These are phyloP conservation scores for Mesorhabditis belari DNA, from an alignment of 2,888 invertebrate genomes.

Conservation along the genomic window DNA sequence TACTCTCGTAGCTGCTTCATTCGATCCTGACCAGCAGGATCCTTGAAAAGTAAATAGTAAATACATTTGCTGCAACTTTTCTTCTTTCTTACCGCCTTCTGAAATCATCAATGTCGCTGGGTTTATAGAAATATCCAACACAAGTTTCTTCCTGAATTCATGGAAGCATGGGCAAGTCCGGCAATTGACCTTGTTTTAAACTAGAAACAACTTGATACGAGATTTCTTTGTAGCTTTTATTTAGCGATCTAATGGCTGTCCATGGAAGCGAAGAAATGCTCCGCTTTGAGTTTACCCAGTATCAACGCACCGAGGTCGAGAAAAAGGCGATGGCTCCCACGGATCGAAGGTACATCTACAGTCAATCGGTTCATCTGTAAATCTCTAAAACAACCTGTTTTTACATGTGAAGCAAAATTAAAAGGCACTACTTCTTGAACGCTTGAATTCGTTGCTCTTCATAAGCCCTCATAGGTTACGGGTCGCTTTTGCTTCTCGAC, in stretches of 20 bases:
- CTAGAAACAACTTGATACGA: conserved; percentile 73
- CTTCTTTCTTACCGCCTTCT: conserved; percentile 73
- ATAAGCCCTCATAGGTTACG: too few species aligned
- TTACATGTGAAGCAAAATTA: too few species aligned
- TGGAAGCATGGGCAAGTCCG: conserved; percentile 87
- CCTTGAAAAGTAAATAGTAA: too few species aligned
- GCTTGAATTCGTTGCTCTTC: too few species aligned
- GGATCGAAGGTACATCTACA: too few species aligned
- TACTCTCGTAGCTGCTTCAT: conserved; percentile 66
- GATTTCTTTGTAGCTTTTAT: neutral
- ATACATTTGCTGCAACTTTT: too few species aligned
- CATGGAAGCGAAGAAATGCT: conserved; percentile 72
- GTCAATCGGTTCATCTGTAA: too few species aligned
- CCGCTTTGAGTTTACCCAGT: conserved; percentile 68
- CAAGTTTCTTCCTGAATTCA: conserved; percentile 71
- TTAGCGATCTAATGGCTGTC: conserved; percentile 81
- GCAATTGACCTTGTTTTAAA: conserved; percentile 79
- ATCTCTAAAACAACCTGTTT: too few species aligned
- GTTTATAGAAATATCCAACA: conserved; percentile 74
- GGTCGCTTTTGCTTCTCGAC: too few species aligned
- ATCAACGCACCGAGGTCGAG: conserved; percentile 43
- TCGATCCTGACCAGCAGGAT: too few species aligned
- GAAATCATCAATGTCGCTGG: conserved; percentile 84
- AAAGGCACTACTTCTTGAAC: too few species aligned
- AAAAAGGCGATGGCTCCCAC: conserved; percentile 37